Evolutionary conservation across 2,888 invertebrate species (phyloP).

Genomic region (Calameuta pallipes): DNA sequence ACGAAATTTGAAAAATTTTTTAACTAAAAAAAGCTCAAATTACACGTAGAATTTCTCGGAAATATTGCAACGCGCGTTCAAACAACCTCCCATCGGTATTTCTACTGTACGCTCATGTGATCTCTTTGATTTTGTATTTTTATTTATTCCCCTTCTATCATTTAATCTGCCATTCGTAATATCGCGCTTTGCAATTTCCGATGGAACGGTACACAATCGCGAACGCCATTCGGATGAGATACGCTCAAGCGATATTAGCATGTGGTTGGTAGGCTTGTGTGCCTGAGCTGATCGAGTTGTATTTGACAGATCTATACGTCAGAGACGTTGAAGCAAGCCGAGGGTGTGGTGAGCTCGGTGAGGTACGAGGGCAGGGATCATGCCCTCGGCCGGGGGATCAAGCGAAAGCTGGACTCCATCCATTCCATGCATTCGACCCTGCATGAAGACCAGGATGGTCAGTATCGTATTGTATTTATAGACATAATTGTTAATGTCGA

Average conservation of each 20-base stretch:
- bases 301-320: slow-evolving; percentile 66
- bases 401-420: slow-evolving; percentile 66
- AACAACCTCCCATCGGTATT: neutral
- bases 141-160: neutral
- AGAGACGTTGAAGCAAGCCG: slow-evolving; percentile 64
- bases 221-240: slow-evolving; percentile 15
- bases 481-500: slow-evolving; percentile 1
- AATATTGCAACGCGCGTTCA: neutral
- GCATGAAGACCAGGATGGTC: slow-evolving; percentile 67
- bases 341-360: slow-evolving; percentile 65
- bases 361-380: slow-evolving; percentile 63
- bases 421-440: slow-evolving; percentile 66
- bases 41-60: neutral
- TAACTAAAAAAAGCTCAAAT: neutral
- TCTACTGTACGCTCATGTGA: neutral
- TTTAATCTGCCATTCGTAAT: neutral
- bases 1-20: neutral
- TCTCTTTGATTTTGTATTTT: neutral
- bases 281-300: slow-evolving; percentile 65
- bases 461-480: slow-evolving; percentile 59
- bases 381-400: slow-evolving; percentile 64
- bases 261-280: slow-evolving; percentile 61
- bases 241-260: slow-evolving; percentile 47
- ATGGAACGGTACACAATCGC: neutral
- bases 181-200: slow-evolving; percentile 9